A percentile compares a stretch with the other conserved stretches of the same genome.
These are phyloP conservation scores for Parotocinclus haroldoi DNA, from an alignment of 2,797 vertebrate genomes.

Conservation along the genomic window DNA sequence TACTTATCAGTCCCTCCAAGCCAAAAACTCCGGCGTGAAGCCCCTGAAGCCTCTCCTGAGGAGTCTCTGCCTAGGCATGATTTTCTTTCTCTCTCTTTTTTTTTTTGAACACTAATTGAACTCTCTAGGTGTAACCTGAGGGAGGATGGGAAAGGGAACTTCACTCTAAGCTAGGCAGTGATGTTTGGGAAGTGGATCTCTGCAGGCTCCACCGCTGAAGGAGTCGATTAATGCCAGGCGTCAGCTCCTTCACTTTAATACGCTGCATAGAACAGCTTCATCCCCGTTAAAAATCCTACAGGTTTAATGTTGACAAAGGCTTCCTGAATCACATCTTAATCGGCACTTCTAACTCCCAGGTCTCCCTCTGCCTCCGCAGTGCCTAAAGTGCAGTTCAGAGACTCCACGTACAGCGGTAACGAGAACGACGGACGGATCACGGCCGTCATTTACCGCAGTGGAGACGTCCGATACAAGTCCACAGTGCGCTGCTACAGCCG, in stretches of 20 bases:
- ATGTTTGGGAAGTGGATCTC: too few relatives aligned
- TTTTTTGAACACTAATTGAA: too few relatives aligned
- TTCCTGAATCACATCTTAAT: too few relatives aligned
- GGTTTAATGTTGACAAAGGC: too few relatives aligned
- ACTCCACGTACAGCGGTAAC: constrained; percentile 70
- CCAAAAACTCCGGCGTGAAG: not conserved
- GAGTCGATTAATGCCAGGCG: too few relatives aligned
- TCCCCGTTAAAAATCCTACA: too few relatives aligned
- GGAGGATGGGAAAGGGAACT: not conserved
- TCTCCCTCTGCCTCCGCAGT: constrained; percentile 63
- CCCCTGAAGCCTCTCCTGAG: not conserved
- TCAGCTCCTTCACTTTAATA: too few relatives aligned
- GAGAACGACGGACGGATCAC: constrained; percentile 80
- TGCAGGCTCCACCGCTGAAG: too few relatives aligned
- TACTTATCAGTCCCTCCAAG: not conserved
- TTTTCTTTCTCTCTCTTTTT: too few relatives aligned
- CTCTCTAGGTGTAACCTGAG: not conserved
- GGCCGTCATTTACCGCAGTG: constrained; percentile 78
- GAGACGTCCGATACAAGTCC: constrained; percentile 80
- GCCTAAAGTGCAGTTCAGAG: constrained; percentile 90
- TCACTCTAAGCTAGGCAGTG: not conserved
- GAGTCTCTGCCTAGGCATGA: not conserved
- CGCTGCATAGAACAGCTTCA: too few relatives aligned
- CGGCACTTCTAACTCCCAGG: too few relatives aligned
- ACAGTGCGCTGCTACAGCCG: constrained; percentile 90